Conservation (phyloP, 2,888 invertebrate species). For the Nephrotoma flavescens region DNA sequence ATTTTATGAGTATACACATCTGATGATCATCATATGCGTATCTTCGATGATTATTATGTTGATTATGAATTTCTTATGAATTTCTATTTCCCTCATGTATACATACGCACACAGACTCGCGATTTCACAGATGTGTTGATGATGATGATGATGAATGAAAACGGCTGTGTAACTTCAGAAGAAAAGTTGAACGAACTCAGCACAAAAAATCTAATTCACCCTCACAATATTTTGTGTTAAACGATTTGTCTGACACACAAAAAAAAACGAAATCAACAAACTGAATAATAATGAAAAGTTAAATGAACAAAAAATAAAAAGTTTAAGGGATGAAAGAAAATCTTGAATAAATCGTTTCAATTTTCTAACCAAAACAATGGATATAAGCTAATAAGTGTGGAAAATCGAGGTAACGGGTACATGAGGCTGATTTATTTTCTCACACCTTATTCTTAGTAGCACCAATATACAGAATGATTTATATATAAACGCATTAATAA, state of each 20-base stretch:
- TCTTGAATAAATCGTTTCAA: not conserved
- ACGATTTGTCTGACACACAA: not conserved
- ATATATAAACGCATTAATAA: not conserved
- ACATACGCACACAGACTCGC: not conserved
- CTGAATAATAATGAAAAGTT: not conserved
- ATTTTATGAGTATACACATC: not conserved
- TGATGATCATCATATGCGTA: not conserved
- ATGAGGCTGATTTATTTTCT: not conserved
- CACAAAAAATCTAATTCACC: not conserved
- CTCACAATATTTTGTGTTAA: not conserved
- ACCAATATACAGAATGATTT: not conserved
- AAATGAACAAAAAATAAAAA: not conserved
- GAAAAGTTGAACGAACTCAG: not conserved
- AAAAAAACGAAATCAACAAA: not conserved
- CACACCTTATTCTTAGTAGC: not conserved
- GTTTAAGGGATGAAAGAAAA: not conserved
- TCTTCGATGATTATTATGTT: not conserved
- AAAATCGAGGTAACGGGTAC: not conserved
- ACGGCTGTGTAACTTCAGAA: not conserved
- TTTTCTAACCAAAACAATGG: not conserved
- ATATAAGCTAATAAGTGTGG: not conserved
- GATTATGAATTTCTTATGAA: not conserved
- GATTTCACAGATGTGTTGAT: not conserved
- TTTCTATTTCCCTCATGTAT: not conserved
- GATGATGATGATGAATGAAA: not conserved